Evolutionary conservation across 2,888 invertebrate genomes (phyloP), one percentile per base, ranked within the genome.

Genomic region (Synergus laeviventris): DNA sequence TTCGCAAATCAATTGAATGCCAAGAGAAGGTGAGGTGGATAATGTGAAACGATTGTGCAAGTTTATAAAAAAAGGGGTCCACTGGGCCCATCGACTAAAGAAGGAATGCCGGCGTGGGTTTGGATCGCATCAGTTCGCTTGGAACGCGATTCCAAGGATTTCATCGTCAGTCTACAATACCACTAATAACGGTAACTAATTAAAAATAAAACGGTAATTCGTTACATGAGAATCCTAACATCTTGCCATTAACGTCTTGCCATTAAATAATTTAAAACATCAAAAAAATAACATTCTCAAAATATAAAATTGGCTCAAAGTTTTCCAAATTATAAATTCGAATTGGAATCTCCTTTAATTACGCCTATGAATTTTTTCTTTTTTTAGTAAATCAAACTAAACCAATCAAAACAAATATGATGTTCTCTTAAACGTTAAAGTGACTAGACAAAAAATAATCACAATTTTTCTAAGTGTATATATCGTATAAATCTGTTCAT

Each of bases 181-280:
- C 11, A 49, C 12, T 45, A 36, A 70, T 45, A 70, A 70, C 70
- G 31, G 49, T 70, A 70, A 49, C 16, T 70, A 70, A 70, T 56
- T 56, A 1, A 3, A 21, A 21, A 18, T 1, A 21, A 21, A 56
- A 56, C 18, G 11, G 56, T 56, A 21, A 21, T 56, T 56, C 21
- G 11, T 21, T 56, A 21, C 18, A 56, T 18, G 56, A 21, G 12
- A 21, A 56, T 56, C 56, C 56, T 11, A 56, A 9, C 18, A 2
- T n/a, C n/a, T n/a, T n/a, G n/a, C n/a, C n/a, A n/a, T n/a, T n/a
- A n/a, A n/a, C n/a, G n/a, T n/a, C n/a, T n/a, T n/a, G n/a, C n/a
- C n/a, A n/a, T n/a, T n/a, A n/a, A n/a, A n/a, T n/a, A n/a, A n/a
- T n/a, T n/a, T n/a, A n/a, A n/a, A n/a, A n/a, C n/a, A n/a, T n/a